A percentile compares a stretch with the other conserved stretches of the same genome.
Evolutionary conservation across 2,797 vertebrate species (phyloP).

Genomic region (Hippopotamyrus pictus): DNA sequence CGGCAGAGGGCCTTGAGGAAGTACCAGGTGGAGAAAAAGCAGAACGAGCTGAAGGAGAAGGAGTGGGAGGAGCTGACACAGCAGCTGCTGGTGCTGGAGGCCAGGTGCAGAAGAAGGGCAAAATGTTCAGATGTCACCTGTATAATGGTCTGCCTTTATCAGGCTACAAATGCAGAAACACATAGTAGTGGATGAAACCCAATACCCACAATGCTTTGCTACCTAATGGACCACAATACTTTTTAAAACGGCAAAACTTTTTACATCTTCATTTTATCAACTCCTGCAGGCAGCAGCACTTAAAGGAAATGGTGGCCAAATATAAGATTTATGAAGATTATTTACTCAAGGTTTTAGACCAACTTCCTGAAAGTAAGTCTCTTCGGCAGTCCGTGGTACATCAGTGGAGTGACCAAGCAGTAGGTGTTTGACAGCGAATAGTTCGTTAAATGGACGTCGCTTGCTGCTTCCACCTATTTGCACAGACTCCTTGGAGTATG

Average conservation of each 20-base stretch:
- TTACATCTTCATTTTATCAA: background rate
- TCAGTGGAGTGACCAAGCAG: background rate
- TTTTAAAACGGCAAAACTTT: background rate
- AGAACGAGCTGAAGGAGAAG: constrained; percentile 51
- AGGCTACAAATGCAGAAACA: background rate
- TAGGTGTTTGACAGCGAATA: background rate
- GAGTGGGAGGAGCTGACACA: constrained; percentile 42
- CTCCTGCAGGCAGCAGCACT: constrained; percentile 51
- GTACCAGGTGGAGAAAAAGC: constrained; percentile 50
- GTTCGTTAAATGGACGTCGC: background rate
- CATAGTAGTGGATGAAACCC: background rate
- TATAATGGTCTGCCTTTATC: background rate
- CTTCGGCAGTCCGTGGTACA: background rate
- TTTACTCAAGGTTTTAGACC: constrained; percentile 58
- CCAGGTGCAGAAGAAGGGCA: constrained; percentile 44
- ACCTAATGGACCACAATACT: background rate
- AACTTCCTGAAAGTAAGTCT: constrained; percentile 60
- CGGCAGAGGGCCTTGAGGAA: constrained; percentile 50
- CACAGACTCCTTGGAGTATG: constrained; percentile 45
- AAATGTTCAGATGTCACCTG: no score
- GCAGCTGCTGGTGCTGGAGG: constrained; percentile 49
- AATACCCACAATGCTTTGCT: background rate
- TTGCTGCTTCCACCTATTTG: background rate
- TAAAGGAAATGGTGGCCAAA: constrained; percentile 56
- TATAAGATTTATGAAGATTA: constrained; percentile 66